Conservation (phyloP, 2,888 invertebrate genomes). For the Protonemura montana region DNA sequence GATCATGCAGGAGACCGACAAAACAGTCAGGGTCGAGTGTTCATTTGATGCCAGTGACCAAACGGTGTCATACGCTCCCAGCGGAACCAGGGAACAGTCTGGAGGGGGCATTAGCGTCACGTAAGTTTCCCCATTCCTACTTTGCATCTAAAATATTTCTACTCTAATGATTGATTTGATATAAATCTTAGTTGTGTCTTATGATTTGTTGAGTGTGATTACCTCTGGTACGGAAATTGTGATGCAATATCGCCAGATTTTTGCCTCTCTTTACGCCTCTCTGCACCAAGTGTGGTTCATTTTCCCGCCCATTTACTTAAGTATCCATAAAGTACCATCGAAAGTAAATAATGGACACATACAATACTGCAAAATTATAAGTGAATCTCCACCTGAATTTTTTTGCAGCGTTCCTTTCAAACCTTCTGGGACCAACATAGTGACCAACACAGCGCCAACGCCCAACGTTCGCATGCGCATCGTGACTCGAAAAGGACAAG, state of each 20-base stretch:
- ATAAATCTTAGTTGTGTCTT: too few relatives aligned
- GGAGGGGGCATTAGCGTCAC: constrained; percentile 58
- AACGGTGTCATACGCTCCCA: constrained; percentile 58
- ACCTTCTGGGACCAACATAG: constrained; percentile 57
- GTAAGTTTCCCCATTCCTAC: constrained; percentile 52
- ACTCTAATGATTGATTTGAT: too few relatives aligned
- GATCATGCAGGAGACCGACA: constrained; percentile 61
- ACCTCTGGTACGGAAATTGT: too few relatives aligned
- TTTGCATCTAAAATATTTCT: too few relatives aligned
- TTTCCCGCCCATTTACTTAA: too few relatives aligned
- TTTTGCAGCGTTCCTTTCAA: constrained; percentile 56
- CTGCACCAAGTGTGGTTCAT: too few relatives aligned
- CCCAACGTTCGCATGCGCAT: constrained; percentile 60
- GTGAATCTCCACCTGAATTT: neutral
- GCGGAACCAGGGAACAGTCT: constrained; percentile 54
- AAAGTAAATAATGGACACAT: too few relatives aligned
- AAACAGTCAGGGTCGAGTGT: constrained; percentile 60
- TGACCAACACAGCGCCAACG: constrained; percentile 60
- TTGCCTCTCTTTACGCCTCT: too few relatives aligned
- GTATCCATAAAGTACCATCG: too few relatives aligned
- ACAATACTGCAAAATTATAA: too few relatives aligned
- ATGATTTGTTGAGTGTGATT: too few relatives aligned
- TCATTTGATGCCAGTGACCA: constrained; percentile 60
- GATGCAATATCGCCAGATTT: too few relatives aligned
- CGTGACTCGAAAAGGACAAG: constrained; percentile 57